These are phyloP conservation scores for Aricia artaxerxes DNA, from an alignment of 2,888 invertebrate genomes.

Conservation along the genomic window DNA sequence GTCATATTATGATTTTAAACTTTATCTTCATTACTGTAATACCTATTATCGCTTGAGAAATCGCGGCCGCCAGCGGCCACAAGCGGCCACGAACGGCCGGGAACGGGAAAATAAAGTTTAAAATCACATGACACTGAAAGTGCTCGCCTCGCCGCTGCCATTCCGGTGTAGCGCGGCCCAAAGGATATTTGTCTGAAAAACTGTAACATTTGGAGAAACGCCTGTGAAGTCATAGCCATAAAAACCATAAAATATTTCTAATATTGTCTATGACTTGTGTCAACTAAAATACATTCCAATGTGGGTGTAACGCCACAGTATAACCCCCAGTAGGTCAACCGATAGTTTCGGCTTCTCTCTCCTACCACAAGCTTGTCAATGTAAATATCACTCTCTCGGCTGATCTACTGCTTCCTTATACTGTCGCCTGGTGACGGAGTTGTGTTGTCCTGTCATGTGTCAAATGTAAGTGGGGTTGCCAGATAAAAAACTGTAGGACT, in stretches of 20 bases:
- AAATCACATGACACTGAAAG: no score
- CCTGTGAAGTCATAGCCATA: conserved; percentile 16
- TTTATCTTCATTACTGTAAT: no score
- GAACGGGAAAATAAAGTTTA: no score
- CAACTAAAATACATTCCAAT: conserved; percentile 37
- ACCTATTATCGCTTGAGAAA: no score
- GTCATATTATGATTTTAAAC: no score
- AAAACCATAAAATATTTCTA: not conserved
- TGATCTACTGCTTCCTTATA: conserved; percentile 41
- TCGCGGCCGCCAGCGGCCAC: no score
- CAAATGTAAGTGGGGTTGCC: not conserved
- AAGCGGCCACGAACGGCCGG: no score
- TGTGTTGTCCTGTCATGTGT: conserved; percentile 37
- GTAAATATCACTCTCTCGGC: conserved; percentile 37
- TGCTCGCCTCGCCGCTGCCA: no score
- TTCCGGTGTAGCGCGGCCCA: no score
- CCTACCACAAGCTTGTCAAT: conserved; percentile 33
- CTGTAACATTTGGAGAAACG: conserved; percentile 6
- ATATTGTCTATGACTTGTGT: conserved; percentile 30
- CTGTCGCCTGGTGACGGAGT: conserved; percentile 45
- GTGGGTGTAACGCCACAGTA: conserved; percentile 39
- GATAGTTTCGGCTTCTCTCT: conserved; percentile 29
- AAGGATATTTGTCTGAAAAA: conserved; percentile 19
- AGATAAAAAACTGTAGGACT: not conserved
- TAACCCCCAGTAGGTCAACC: conserved; percentile 38